These are phyloP conservation scores for Choristoneura rosaceana DNA, from an alignment of 2,888 invertebrate genomes.

Conservation along the genomic window DNA sequence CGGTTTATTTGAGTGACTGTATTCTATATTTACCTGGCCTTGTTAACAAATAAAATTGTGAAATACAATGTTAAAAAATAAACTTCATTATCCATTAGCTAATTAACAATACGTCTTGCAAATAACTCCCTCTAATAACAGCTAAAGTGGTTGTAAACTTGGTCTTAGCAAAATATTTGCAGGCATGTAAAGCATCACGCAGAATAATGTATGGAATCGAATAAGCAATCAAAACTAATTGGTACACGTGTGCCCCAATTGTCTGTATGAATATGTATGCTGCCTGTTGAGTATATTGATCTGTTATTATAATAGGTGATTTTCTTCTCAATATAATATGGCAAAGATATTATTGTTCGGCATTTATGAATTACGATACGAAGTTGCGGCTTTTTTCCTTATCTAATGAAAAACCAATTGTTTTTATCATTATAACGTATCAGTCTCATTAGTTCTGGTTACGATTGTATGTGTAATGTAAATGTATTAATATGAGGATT, in stretches of 20 bases:
- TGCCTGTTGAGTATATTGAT: conserved; percentile 1
- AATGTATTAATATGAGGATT: no score
- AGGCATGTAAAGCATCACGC: conserved; percentile 6
- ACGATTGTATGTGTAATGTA: no score
- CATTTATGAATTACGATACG: no score
- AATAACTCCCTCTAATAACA: background rate
- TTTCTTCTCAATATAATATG: conserved; percentile 3
- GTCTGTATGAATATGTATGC: conserved; percentile 23
- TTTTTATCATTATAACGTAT: background rate
- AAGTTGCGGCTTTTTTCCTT: background rate
- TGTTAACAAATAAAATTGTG: no score
- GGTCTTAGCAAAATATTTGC: background rate
- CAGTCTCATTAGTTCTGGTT: background rate
- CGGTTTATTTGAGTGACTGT: no score
- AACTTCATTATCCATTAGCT: background rate
- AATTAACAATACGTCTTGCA: background rate
- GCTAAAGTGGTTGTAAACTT: background rate
- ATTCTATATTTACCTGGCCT: no score
- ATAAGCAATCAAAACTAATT: conserved; percentile 19
- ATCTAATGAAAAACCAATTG: background rate
- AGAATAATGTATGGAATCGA: conserved; percentile 10
- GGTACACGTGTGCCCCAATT: conserved; percentile 18
- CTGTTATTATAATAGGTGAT: conserved; percentile 4
- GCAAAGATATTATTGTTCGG: background rate
- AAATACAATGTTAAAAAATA: no score